Evolutionary conservation across 2,888 invertebrate genomes (phyloP).

Genomic region (Cancer borealis): DNA sequence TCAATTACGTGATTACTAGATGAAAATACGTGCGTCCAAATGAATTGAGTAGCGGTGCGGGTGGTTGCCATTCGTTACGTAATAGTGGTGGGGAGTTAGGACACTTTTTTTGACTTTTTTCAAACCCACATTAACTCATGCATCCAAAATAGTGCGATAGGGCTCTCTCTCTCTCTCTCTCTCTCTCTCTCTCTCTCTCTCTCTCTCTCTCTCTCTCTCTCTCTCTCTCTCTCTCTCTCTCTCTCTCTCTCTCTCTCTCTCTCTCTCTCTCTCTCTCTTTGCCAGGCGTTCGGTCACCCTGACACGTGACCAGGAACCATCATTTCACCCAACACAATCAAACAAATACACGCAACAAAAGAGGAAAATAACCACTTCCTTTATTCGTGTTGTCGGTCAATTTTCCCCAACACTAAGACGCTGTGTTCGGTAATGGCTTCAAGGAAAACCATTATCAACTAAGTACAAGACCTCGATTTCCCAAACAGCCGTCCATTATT

Average conservation of each 20-base stretch:
- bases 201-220: constrained; percentile 52
- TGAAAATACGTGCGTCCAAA: background rate
- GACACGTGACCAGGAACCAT: background rate
- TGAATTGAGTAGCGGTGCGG: background rate
- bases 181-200: constrained; percentile 49
- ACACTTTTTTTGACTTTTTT: background rate
- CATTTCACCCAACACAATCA: background rate
- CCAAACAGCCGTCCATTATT: background rate
- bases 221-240: constrained; percentile 47
- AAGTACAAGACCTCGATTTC: background rate
- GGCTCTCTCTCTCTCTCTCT: background rate
- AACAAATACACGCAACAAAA: background rate
- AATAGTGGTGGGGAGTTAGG: background rate
- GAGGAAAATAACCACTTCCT: background rate
- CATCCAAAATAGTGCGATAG: background rate
- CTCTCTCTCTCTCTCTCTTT: constrained; percentile 27
- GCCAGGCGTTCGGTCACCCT: no score
- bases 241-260: constrained; percentile 38
- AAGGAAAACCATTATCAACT: background rate
- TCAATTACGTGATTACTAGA: constrained; percentile 20
- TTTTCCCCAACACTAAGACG: background rate
- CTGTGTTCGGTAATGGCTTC: background rate
- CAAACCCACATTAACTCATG: no score
- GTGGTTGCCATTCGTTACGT: background rate
- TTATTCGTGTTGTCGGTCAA: background rate